A percentile compares a stretch with the other conserved stretches of the same genome.
Conservation (phyloP, 2,888 invertebrate species). For the Nephrotoma flavescens region DNA sequence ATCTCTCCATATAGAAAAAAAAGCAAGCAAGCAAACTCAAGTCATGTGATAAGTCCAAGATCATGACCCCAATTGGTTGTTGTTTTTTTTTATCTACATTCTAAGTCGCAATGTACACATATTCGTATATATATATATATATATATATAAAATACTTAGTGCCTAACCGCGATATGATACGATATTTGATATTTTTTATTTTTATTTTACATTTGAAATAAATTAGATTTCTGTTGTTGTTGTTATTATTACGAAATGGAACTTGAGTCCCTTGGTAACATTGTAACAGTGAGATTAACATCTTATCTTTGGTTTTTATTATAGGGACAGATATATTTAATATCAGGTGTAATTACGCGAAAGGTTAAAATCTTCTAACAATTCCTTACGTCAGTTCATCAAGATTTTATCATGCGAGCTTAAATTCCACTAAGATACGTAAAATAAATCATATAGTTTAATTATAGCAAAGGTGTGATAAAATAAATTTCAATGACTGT, state of each 20-base stretch:
- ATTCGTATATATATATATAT: neutral
- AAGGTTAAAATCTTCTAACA: neutral
- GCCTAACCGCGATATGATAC: neutral
- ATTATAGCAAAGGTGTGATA: neutral
- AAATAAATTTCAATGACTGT: neutral
- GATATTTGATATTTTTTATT: neutral
- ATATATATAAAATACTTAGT: neutral
- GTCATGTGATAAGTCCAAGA: slow-evolving; percentile 4
- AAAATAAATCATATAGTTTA: neutral
- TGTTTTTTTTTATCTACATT: slow-evolving; percentile 1
- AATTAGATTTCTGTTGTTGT: neutral
- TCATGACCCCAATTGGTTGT: slow-evolving; percentile 4
- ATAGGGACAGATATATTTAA: neutral
- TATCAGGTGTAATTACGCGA: neutral
- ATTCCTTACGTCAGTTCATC: too few species aligned
- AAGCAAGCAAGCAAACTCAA: neutral
- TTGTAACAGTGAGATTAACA: neutral
- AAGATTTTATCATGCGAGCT: neutral
- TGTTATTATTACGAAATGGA: neutral
- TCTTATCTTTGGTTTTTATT: neutral
- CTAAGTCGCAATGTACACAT: neutral
- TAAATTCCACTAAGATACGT: neutral
- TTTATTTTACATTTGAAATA: neutral
- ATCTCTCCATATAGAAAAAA: neutral
- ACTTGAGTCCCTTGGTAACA: neutral